phyloP scores from a whole-genome alignment of 2,888 invertebrate genomes.

The Phyto melanocephala region DNA sequence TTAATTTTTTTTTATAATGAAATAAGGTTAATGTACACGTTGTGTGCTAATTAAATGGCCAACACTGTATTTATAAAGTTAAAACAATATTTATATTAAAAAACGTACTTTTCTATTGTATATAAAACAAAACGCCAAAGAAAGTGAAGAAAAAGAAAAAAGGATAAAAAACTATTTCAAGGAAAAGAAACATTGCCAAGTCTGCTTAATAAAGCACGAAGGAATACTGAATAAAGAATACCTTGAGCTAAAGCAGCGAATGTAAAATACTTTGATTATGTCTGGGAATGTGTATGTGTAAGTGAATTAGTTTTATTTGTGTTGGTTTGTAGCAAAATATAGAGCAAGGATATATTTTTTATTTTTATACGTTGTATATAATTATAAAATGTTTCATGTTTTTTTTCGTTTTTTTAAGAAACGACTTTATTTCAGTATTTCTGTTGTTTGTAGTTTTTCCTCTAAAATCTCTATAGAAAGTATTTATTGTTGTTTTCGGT shows the following conservation, averaged over 20 bases:
- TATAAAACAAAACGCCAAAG: not conserved
- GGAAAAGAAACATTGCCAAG: constrained; percentile 1
- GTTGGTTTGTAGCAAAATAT: constrained; percentile 35
- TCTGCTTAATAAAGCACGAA: constrained; percentile 50
- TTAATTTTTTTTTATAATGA: too few relatives aligned
- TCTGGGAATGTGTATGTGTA: not conserved
- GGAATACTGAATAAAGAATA: constrained; percentile 20
- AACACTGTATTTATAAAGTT: constrained; percentile 40
- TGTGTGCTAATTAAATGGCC: too few relatives aligned
- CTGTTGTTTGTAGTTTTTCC: not conserved
- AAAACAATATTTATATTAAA: constrained; percentile 26
- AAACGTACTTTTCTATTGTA: too few relatives aligned
- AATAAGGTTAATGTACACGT: too few relatives aligned
- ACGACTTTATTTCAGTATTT: not conserved
- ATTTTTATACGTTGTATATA: not conserved
- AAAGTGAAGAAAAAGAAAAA: not conserved
- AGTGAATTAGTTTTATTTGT: constrained; percentile 13
- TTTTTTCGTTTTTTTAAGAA: constrained; percentile 4
- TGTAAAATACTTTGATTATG: not conserved
- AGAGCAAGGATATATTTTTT: constrained; percentile 53
- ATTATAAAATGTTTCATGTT: constrained; percentile 16
- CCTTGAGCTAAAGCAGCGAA: constrained; percentile 28
- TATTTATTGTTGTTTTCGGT: constrained; percentile 3
- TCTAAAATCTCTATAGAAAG: constrained; percentile 2
- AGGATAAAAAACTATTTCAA: not conserved